phyloP scores from a whole-genome alignment of 2,113 vertebrate genomes.

The Lipophrys pholis region DNA sequence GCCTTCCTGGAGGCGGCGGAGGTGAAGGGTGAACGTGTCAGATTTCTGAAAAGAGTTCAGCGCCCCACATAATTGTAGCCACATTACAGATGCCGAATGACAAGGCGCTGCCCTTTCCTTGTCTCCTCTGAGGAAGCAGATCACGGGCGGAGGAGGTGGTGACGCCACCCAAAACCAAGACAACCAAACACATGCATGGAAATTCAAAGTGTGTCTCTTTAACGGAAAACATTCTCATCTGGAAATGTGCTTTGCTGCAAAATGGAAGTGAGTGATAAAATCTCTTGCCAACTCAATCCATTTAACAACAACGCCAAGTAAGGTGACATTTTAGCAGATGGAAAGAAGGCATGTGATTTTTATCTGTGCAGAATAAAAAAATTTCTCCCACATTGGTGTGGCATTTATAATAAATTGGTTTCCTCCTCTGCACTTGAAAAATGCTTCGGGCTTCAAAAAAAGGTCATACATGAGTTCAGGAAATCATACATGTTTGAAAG shows the following conservation, averaged over 20 bases:
- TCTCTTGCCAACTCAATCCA: neutral
- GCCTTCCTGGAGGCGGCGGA: constrained; percentile 10
- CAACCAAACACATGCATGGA: neutral
- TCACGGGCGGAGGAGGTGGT: neutral
- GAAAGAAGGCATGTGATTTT: constrained; percentile 27
- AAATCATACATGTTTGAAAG: constrained; percentile 19
- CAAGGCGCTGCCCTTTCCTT: neutral
- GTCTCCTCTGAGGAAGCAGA: neutral
- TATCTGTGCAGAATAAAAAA: constrained; percentile 22
- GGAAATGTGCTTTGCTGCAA: neutral
- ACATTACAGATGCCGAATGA: constrained; percentile 2
- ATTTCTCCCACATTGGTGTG: constrained; percentile 17
- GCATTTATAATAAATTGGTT: constrained; percentile 52
- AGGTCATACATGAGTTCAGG: constrained; percentile 35
- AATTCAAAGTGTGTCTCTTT: neutral
- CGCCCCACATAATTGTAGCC: neutral
- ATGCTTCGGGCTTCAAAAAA: constrained; percentile 20
- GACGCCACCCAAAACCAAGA: constrained; percentile 1
- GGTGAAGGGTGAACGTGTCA: constrained; percentile 41
- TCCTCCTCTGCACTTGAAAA: constrained; percentile 14
- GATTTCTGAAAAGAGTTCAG: constrained; percentile 14
- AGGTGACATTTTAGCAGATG: constrained; percentile 45
- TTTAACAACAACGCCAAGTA: constrained; percentile 13
- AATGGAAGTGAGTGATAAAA: constrained; percentile 6
- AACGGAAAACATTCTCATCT: constrained; percentile 13